Evolutionary conservation across 2,888 invertebrate species (phyloP).

Genomic region (Tanypteryx hageni): DNA sequence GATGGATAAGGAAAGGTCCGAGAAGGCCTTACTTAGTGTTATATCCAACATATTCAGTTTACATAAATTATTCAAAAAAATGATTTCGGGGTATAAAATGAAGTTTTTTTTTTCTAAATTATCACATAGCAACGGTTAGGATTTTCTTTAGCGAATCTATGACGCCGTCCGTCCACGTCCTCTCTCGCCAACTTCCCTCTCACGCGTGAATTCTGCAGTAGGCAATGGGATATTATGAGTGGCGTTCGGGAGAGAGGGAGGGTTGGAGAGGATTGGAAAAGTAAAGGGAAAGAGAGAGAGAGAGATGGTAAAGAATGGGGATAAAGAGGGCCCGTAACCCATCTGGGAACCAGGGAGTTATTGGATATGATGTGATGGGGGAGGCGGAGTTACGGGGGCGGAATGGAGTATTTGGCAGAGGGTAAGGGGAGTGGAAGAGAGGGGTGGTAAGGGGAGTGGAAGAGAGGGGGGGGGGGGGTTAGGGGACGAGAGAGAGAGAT

Average conservation of each 20-base stretch:
- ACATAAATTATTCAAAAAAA: too few species aligned
- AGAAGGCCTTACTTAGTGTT: too few species aligned
- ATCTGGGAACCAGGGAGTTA: constrained; percentile 41
- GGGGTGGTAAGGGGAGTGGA: background rate
- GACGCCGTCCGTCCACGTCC: background rate
- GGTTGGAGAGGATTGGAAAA: background rate
- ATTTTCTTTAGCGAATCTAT: too few species aligned
- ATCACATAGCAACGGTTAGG: too few species aligned
- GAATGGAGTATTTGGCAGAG: constrained; percentile 16
- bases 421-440: too few species aligned
- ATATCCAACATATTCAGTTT: too few species aligned
- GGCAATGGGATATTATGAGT: constrained; percentile 14
- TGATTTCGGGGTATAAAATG: too few species aligned
- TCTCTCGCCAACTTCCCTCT: background rate
- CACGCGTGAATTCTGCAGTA: background rate
- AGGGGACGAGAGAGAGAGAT: background rate
- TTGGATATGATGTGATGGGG: constrained; percentile 63
- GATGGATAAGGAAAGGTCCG: too few species aligned
- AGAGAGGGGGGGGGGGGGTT: background rate
- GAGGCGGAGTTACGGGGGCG: constrained; percentile 53
- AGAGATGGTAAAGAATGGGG: background rate
- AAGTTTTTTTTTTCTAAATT: too few species aligned
- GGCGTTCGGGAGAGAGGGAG: background rate
- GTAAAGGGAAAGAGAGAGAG: background rate
- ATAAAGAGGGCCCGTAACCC: constrained; percentile 50